Evolutionary conservation across 1,140 invertebrate genomes (phyloP).

Genomic region (Papilio dardanus): DNA sequence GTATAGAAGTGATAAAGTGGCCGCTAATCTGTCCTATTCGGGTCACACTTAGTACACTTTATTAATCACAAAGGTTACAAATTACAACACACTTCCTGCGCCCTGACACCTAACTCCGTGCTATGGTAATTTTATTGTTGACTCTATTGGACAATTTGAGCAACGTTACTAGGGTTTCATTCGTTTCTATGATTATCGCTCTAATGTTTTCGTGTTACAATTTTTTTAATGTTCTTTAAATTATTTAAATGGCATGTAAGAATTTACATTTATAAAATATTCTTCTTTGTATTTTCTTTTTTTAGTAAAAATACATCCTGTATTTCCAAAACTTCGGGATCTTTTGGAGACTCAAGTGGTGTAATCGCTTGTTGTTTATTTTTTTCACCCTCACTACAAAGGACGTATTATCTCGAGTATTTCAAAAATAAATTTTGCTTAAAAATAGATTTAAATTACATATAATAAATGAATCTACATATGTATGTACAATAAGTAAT

Average conservation of each 20-base stretch:
- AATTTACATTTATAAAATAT: neutral
- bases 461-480: neutral
- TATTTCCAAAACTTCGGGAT: too few species aligned
- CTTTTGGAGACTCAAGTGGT: too few species aligned
- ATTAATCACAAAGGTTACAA: constrained; percentile 82
- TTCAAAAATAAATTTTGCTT: too few species aligned
- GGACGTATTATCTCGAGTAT: too few species aligned
- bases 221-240: neutral
- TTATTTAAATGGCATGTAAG: neutral
- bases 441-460: neutral
- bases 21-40: constrained; percentile 81
- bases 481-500: neutral
- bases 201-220: constrained; percentile 4
- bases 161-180: constrained; percentile 64
- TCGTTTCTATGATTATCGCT: constrained; percentile 47
- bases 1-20: constrained; percentile 81
- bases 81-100: constrained; percentile 78
- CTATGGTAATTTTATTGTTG: constrained; percentile 79
- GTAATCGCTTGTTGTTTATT: too few species aligned
- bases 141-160: constrained; percentile 72
- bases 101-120: constrained; percentile 65
- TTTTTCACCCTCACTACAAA: too few species aligned
- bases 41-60: constrained; percentile 81
- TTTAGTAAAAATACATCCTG: too few species aligned
- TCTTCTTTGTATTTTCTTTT: neutral